These are phyloP conservation scores for Zophobas atratus DNA, from an alignment of 1,140 invertebrate species.

Conservation along the genomic window DNA sequence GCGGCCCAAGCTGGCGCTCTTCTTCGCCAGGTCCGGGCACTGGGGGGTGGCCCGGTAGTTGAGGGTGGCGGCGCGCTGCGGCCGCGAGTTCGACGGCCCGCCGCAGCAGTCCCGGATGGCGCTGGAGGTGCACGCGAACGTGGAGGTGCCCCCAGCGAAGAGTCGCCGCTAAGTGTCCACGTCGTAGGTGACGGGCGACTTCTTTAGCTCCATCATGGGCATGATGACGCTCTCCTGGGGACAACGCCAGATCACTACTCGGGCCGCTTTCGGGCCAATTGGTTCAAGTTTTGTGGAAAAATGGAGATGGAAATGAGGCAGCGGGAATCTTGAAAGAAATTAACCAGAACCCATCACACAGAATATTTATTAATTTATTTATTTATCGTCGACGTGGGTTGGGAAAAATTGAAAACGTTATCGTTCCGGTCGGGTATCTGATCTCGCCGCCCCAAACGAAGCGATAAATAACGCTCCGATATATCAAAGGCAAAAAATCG, in stretches of 20 bases:
- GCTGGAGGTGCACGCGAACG: constrained; percentile 62
- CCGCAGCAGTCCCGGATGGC: constrained; percentile 65
- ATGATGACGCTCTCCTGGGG: constrained; percentile 71
- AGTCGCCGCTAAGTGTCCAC: constrained; percentile 69
- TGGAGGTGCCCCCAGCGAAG: constrained; percentile 58
- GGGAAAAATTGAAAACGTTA: no score
- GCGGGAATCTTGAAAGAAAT: no score
- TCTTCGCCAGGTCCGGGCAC: constrained; percentile 57
- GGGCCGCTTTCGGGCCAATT: no score
- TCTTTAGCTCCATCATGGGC: constrained; percentile 72
- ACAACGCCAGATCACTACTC: constrained; percentile 26
- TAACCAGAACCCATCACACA: no score
- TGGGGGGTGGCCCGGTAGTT: constrained; percentile 62
- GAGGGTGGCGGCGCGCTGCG: constrained; percentile 60
- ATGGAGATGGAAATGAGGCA: no score
- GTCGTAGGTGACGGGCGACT: constrained; percentile 71
- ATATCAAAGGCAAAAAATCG: no score
- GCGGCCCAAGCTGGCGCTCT: constrained; percentile 60
- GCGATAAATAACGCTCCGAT: no score
- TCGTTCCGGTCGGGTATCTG: no score
- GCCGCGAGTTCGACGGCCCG: constrained; percentile 62
- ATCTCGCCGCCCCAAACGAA: no score
- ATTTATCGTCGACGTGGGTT: no score
- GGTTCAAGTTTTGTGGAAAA: background rate
- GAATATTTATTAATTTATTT: no score